These are phyloP conservation scores for Elgonia sp. DNA, from an alignment of 2,888 invertebrate genomes.

Conservation along the genomic window DNA sequence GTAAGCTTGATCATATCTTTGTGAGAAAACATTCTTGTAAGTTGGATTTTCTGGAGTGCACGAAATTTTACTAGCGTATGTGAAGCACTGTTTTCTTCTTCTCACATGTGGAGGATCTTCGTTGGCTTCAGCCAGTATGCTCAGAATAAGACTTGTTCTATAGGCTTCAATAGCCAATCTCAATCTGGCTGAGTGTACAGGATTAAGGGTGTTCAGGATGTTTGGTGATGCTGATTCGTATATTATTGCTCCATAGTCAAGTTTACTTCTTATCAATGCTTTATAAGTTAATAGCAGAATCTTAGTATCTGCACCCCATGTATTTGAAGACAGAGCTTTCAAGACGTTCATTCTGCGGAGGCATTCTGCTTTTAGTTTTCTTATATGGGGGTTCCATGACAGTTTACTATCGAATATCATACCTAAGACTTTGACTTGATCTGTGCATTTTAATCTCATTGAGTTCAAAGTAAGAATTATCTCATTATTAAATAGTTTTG, in stretches of 20 bases:
- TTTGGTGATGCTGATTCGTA: slow-evolving; percentile 54
- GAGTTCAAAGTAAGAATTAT: background rate
- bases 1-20: background rate
- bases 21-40: background rate
- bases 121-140: background rate
- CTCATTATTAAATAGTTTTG: background rate
- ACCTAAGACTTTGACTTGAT: slow-evolving; percentile 56
- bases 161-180: slow-evolving; percentile 8
- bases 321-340: slow-evolving; percentile 28
- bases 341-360: slow-evolving; percentile 61
- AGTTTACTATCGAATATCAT: slow-evolving; percentile 73
- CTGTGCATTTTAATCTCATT: background rate
- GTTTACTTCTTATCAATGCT: slow-evolving; percentile 59
- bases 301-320: slow-evolving; percentile 20
- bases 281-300: slow-evolving; percentile 43
- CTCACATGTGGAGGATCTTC: background rate
- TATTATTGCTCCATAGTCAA: slow-evolving; percentile 66
- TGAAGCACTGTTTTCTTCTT: background rate
- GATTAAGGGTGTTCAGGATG: background rate
- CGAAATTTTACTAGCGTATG: background rate
- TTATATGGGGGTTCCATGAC: slow-evolving; percentile 73
- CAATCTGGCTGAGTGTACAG: background rate
- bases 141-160: background rate
- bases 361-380: slow-evolving; percentile 45
- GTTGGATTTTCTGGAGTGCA: background rate